phyloP scores from a whole-genome alignment of 30 jellyfish, hydroid and myxozoan genomes.

The Kudoa iwatai region DNA sequence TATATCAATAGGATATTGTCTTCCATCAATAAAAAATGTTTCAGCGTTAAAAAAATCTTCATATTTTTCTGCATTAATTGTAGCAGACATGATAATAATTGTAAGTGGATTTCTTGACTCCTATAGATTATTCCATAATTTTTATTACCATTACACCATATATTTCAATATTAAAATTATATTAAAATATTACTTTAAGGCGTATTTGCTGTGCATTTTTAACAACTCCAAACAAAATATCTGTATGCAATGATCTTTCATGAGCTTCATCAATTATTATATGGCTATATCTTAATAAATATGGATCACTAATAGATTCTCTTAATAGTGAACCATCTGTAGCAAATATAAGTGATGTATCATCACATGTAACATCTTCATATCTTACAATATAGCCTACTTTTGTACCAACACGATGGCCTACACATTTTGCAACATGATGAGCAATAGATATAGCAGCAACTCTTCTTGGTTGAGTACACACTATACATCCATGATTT shows the following conservation, averaged over 20 bases:
- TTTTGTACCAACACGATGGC: conserved; percentile 7
- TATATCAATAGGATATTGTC: conserved; percentile 27
- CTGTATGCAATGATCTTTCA: conserved; percentile 51
- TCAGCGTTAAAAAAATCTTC: conserved; percentile 36
- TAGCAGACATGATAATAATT: conserved; percentile 63
- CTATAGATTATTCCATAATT: too few species aligned
- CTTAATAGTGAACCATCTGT: conserved; percentile 52
- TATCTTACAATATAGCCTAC: conserved; percentile 69
- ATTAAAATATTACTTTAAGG: background rate
- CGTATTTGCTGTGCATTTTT: conserved; percentile 27
- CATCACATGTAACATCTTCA: conserved; percentile 20
- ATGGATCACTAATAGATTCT: conserved; percentile 19
- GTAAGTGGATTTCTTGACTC: conserved; percentile 6
- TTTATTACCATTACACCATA: too few species aligned
- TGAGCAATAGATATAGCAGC: conserved; percentile 70
- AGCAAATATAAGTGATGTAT: conserved; percentile 18
- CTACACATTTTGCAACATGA: conserved; percentile 23
- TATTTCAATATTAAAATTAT: too few species aligned
- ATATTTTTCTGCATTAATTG: conserved; percentile 40
- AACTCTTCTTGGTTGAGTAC: conserved; percentile 85
- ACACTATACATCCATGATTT: conserved; percentile 5
- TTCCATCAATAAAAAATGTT: conserved; percentile 33
- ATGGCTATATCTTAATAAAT: conserved; percentile 4
- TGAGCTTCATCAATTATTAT: conserved; percentile 52
- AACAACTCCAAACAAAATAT: conserved; percentile 41